These are phyloP conservation scores for Drosophila meridiana DNA, from an alignment of 2,888 invertebrate genomes.

Conservation along the genomic window DNA sequence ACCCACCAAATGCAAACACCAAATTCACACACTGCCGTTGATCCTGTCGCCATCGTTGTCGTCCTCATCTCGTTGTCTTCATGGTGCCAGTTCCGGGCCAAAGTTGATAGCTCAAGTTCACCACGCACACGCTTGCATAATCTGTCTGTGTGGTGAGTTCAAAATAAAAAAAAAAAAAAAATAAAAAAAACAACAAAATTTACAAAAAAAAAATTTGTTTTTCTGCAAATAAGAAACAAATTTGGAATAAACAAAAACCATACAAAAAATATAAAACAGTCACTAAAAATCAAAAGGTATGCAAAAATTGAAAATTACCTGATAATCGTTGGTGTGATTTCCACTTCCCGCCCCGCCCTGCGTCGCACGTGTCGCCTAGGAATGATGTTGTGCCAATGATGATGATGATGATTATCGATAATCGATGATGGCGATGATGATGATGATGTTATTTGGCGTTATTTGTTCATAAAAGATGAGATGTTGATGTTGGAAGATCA, in stretches of 20 bases:
- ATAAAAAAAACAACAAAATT: slow-evolving; percentile 49
- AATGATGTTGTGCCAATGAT: slow-evolving; percentile 59
- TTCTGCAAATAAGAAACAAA: slow-evolving; percentile 74
- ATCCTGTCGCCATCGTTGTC: slow-evolving; percentile 49
- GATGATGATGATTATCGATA: slow-evolving; percentile 55
- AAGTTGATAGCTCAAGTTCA: slow-evolving; percentile 65
- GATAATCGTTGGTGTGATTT: slow-evolving; percentile 81
- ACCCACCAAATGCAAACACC: slow-evolving; percentile 61
- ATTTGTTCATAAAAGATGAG: slow-evolving; percentile 50
- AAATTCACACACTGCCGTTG: slow-evolving; percentile 52
- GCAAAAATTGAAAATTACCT: slow-evolving; percentile 70
- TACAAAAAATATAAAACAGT: slow-evolving; percentile 34
- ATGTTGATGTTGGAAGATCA: slow-evolving; percentile 51
- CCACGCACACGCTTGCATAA: slow-evolving; percentile 74
- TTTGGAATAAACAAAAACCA: slow-evolving; percentile 63
- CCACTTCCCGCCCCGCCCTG: slow-evolving; percentile 75
- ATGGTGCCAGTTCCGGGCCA: slow-evolving; percentile 57
- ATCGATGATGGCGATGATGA: slow-evolving; percentile 47
- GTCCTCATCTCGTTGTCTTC: slow-evolving; percentile 55
- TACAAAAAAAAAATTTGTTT: slow-evolving; percentile 66
- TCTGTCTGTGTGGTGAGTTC: slow-evolving; percentile 79
- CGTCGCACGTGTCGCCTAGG: slow-evolving; percentile 62
- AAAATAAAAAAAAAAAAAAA: slow-evolving; percentile 54
- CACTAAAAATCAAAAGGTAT: slow-evolving; percentile 67
- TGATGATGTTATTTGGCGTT: slow-evolving; percentile 30